Evolutionary conservation across 2,113 vertebrate species (phyloP).

Genomic region (Xenopus tropicalis): UCB_Xtro_10.0 CM004444.2:46354501-46355000

Average conservation of each 20-base stretch:
- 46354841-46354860: slow-evolving; percentile 91
- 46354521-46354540: too few species aligned
- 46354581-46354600: too few species aligned
- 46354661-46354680: too few species aligned
- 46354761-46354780: slow-evolving; percentile 96
- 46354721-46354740: slow-evolving; percentile 84
- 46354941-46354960: slow-evolving; percentile 85
- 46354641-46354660: too few species aligned
- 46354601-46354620: too few species aligned
- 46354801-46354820: slow-evolving; percentile 98
- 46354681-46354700: background rate
- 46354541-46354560: too few species aligned
- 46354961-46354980: slow-evolving; percentile 92
- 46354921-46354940: slow-evolving; percentile 68
- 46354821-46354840: slow-evolving; percentile 90
- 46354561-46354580: too few species aligned
- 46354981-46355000: slow-evolving; percentile 75
- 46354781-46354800: slow-evolving; percentile 95
- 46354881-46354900: slow-evolving; percentile 88
- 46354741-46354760: slow-evolving; percentile 89
- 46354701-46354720: slow-evolving; percentile 29
- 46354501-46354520: too few species aligned
- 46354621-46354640: too few species aligned
- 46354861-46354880: slow-evolving; percentile 89
- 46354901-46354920: slow-evolving; percentile 83